Evolutionary conservation across 2,888 invertebrate genomes (phyloP).

Genomic region (Melolontha melolontha): DNA sequence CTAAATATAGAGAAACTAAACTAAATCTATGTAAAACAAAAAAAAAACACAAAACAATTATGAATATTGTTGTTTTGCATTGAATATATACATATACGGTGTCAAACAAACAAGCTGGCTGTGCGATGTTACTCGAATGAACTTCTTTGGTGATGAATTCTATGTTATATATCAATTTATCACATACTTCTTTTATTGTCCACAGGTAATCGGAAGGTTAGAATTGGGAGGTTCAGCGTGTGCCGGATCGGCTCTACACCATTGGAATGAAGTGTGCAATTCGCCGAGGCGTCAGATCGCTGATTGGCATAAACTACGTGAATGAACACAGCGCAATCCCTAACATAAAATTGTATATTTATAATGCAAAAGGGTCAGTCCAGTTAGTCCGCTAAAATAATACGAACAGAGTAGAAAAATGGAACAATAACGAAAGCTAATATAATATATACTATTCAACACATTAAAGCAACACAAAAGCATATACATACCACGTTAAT

Average conservation of each 20-base stretch:
- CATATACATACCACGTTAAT: no score
- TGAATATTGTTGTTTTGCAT: no score
- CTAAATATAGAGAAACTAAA: no score
- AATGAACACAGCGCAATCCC: slow-evolving; percentile 68
- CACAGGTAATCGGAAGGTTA: slow-evolving; percentile 92
- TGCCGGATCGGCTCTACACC: slow-evolving; percentile 86
- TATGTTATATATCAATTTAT: no score
- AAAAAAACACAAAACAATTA: no score
- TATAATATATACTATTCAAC: not conserved
- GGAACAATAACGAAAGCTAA: not conserved
- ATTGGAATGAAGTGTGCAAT: slow-evolving; percentile 98
- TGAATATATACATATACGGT: no score
- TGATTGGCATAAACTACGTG: slow-evolving; percentile 98
- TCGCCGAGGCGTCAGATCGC: slow-evolving; percentile 98
- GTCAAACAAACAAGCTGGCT: no score
- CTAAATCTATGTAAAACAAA: no score
- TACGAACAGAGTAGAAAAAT: not conserved
- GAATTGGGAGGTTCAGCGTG: slow-evolving; percentile 89
- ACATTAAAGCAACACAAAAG: slow-evolving; percentile 8
- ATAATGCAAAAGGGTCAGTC: slow-evolving; percentile 36
- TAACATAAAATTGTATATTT: slow-evolving; percentile 30
- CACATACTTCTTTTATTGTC: slow-evolving; percentile 35
- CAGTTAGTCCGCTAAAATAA: slow-evolving; percentile 32
- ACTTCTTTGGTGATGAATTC: no score
- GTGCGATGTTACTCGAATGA: no score